Conservation (phyloP, 2,797 vertebrate species). For the Esox masquinongy region DNA sequence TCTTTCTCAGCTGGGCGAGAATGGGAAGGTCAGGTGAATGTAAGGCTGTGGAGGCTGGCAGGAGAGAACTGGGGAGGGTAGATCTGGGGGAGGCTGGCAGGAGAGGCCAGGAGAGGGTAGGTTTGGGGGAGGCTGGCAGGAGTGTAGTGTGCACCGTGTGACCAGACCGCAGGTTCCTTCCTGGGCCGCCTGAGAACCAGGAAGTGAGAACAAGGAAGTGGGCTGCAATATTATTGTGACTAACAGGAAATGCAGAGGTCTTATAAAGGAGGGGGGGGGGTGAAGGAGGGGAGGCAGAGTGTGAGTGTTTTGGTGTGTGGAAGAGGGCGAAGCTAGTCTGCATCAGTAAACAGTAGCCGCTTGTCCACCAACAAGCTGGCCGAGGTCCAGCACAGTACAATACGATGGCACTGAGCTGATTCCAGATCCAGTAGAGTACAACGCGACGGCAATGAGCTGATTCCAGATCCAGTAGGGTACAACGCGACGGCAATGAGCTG, state of each 20-base stretch:
- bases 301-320: slow-evolving; percentile 35
- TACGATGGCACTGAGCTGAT: background rate
- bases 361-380: slow-evolving; percentile 18
- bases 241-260: slow-evolving; percentile 82
- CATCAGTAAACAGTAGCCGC: slow-evolving; percentile 20
- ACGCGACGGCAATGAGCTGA: too few relatives aligned
- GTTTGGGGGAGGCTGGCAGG: slow-evolving; percentile 20
- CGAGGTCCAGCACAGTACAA: background rate
- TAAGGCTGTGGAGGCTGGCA: slow-evolving; percentile 19
- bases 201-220: slow-evolving; percentile 81
- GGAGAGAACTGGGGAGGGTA: background rate
- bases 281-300: background rate
- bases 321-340: slow-evolving; percentile 16
- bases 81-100: background rate
- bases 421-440: too few relatives aligned
- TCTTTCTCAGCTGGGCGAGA: too few relatives aligned
- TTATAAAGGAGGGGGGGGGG: slow-evolving; percentile 60
- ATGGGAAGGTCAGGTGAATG: too few relatives aligned
- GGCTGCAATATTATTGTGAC: slow-evolving; percentile 75
- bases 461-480: too few relatives aligned
- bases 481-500: too few relatives aligned
- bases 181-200: slow-evolving; percentile 81
- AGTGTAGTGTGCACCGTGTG: slow-evolving; percentile 68
- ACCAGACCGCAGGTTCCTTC: slow-evolving; percentile 79
- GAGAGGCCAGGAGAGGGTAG: background rate